These are phyloP conservation scores for Dermolepida albohirtum DNA, from an alignment of 2,888 invertebrate species.

Conservation along the genomic window DNA sequence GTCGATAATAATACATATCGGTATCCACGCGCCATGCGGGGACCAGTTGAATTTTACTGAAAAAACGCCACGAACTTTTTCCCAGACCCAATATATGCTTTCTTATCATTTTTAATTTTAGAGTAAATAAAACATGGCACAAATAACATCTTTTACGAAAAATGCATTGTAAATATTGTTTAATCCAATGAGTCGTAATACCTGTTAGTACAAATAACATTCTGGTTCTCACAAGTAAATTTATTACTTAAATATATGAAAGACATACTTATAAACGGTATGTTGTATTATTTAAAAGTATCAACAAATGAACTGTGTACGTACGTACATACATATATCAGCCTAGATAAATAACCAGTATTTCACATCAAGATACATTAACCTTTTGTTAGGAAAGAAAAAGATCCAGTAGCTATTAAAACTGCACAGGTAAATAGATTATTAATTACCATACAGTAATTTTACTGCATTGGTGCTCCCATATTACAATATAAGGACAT, in stretches of 20 bases:
- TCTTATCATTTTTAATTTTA: too few species aligned
- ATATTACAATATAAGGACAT: background rate
- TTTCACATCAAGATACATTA: slow-evolving; percentile 4
- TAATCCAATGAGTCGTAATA: too few species aligned
- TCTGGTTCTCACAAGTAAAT: background rate
- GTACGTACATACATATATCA: background rate
- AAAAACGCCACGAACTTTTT: too few species aligned
- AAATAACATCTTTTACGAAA: too few species aligned
- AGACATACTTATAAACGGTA: background rate
- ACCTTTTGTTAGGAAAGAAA: background rate
- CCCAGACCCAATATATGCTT: too few species aligned
- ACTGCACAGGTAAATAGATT: slow-evolving; percentile 8
- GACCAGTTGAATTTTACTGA: too few species aligned
- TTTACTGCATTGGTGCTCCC: slow-evolving; percentile 1
- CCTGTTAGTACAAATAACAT: background rate
- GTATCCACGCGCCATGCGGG: too few species aligned
- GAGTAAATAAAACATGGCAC: too few species aligned
- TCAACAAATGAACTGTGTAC: background rate
- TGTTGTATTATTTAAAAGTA: background rate
- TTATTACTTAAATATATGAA: slow-evolving; percentile 2
- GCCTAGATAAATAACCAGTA: background rate
- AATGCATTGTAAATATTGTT: too few species aligned
- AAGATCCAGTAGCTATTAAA: slow-evolving; percentile 12
- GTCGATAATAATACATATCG: too few species aligned
- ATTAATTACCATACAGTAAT: slow-evolving; percentile 7